These are phyloP conservation scores for Pedetes capensis DNA, from an alignment of 2,113 vertebrate genomes.

Conservation along the genomic window DNA sequence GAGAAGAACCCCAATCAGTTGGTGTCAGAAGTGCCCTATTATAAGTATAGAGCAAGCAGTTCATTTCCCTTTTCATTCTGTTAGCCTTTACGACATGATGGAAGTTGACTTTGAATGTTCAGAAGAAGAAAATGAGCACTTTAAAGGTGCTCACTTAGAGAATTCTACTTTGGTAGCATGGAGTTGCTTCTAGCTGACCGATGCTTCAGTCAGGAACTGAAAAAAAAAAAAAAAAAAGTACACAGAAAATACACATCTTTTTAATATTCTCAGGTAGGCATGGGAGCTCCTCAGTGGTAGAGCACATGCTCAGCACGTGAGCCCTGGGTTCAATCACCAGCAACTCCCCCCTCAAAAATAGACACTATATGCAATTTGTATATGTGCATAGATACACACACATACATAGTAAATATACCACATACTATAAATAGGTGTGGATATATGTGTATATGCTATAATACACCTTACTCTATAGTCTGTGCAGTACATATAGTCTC, in stretches of 20 bases:
- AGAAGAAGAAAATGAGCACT: not conserved
- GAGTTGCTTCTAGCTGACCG: not conserved
- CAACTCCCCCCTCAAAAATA: not conserved
- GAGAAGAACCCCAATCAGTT: not conserved
- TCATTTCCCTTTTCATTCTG: not conserved
- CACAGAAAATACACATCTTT: not conserved
- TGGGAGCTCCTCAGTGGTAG: not conserved
- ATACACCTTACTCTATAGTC: too few species aligned
- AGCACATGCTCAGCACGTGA: not conserved
- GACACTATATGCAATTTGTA: too few species aligned
- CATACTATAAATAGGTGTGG: too few species aligned
- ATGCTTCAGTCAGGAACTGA: not conserved
- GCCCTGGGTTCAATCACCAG: not conserved
- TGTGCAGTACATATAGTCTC: too few species aligned
- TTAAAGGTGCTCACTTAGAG: not conserved
- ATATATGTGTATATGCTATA: too few species aligned
- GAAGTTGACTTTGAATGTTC: constrained; percentile 2
- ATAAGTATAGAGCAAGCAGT: not conserved
- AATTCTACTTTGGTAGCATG: not conserved
- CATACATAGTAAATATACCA: too few species aligned
- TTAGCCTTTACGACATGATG: not conserved
- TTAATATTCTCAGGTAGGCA: not conserved
- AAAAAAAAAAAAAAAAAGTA: not conserved
- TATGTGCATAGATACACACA: too few species aligned
- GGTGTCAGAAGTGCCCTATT: not conserved